A percentile compares a stretch with the other conserved stretches of the same genome.
These are phyloP conservation scores for Oncopeltus fasciatus DNA, from an alignment of 1,140 invertebrate species.

Conservation along the genomic window DNA sequence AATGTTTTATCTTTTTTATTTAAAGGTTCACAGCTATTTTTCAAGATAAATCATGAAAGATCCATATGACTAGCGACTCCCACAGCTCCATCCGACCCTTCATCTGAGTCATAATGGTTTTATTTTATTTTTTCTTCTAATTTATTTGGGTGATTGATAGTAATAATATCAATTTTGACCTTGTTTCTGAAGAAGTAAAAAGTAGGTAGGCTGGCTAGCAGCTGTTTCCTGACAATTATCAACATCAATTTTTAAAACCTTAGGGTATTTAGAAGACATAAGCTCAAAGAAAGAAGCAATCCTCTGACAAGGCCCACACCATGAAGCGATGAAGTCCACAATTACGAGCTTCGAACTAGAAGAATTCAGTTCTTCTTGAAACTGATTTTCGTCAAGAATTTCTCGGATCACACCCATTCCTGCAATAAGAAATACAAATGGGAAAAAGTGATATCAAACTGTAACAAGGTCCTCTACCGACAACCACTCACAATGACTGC, in stretches of 20 bases:
- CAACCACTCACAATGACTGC: no score
- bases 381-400: constrained; percentile 59
- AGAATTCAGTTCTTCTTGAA: constrained; percentile 60
- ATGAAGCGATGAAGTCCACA: constrained; percentile 82
- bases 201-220: constrained; percentile 84
- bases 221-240: constrained; percentile 78
- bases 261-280: constrained; percentile 67
- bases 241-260: constrained; percentile 87
- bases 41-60: constrained; percentile 68
- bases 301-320: constrained; percentile 87
- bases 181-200: constrained; percentile 90
- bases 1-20: constrained; percentile 93
- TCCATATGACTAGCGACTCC: constrained; percentile 75
- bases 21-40: constrained; percentile 84
- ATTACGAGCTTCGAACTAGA: constrained; percentile 81
- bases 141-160: constrained; percentile 65
- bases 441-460: no score
- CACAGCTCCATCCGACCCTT: constrained; percentile 41
- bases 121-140: constrained; percentile 81
- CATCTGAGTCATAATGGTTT: constrained; percentile 68
- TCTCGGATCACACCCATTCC: constrained; percentile 24
- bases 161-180: constrained; percentile 61
- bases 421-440: not conserved
- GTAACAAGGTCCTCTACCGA: no score
- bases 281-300: constrained; percentile 84